A percentile compares a stretch with the other conserved stretches of the same genome.
Conservation (phyloP, 1,140 invertebrate species). For the Brachionus paranguensis region DNA sequence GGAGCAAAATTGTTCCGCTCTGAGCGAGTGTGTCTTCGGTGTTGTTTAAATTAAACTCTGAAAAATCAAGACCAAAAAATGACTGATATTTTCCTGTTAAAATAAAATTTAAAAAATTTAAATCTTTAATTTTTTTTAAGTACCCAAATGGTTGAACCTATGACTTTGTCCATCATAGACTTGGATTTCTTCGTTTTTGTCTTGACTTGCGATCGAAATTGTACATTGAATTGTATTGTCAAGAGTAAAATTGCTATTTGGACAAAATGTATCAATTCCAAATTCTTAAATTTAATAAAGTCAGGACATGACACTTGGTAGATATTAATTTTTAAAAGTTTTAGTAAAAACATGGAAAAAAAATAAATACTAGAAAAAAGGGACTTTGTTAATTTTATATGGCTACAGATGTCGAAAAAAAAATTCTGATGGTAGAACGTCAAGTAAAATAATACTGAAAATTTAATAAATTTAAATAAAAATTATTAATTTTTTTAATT, state of each 20-base stretch:
- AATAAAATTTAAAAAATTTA: neutral
- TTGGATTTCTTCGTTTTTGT: neutral
- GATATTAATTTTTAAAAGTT: too few species aligned
- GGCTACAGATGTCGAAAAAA: too few species aligned
- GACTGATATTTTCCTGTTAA: neutral
- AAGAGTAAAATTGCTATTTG: neutral
- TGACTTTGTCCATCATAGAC: neutral
- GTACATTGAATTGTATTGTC: neutral
- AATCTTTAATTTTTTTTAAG: neutral
- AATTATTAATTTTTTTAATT: too few species aligned
- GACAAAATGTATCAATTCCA: neutral
- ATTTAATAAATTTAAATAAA: too few species aligned
- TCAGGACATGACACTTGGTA: too few species aligned
- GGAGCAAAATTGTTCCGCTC: neutral
- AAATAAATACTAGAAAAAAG: too few species aligned
- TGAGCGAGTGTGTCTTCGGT: neutral
- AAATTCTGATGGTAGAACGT: too few species aligned
- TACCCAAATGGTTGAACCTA: neutral
- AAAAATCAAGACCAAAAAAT: slow-evolving; percentile 1
- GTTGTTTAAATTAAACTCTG: neutral
- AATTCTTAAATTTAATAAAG: neutral
- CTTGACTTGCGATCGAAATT: neutral
- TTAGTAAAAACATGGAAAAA: too few species aligned
- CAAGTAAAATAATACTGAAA: too few species aligned
- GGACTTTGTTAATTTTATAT: too few species aligned